These are phyloP conservation scores for Cotesia vestalis DNA, from an alignment of 1,140 invertebrate genomes.

Conservation along the genomic window DNA sequence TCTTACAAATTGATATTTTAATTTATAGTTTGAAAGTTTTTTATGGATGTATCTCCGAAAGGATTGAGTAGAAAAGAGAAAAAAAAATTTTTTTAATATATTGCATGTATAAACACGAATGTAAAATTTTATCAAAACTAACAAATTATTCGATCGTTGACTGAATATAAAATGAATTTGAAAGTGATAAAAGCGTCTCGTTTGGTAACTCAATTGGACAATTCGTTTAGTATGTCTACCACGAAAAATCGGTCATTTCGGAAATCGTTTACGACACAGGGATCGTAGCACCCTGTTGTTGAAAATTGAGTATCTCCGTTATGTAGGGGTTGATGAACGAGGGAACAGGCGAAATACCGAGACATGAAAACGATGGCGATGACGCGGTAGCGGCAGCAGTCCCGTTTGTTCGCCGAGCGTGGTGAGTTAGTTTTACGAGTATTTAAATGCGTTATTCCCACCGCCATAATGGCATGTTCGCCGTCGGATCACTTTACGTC, in stretches of 20 bases:
- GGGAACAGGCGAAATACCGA: constrained; percentile 25
- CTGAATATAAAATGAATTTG: constrained; percentile 34
- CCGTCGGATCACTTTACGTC: constrained; percentile 51
- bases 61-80: no score
- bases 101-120: not conserved
- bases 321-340: constrained; percentile 28
- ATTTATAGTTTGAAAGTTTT: no score
- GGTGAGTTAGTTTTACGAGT: constrained; percentile 44
- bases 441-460: constrained; percentile 42
- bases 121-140: not conserved
- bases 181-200: constrained; percentile 33
- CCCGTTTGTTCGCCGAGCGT: constrained; percentile 13
- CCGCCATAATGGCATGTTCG: constrained; percentile 47
- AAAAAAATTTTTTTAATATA: no score
- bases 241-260: constrained; percentile 35
- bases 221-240: constrained; percentile 38
- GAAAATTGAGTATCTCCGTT: constrained; percentile 27
- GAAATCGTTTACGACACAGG: constrained; percentile 37
- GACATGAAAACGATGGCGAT: constrained; percentile 32
- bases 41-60: no score
- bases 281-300: constrained; percentile 31
- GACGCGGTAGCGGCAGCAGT: constrained; percentile 10
- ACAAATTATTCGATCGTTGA: constrained; percentile 31
- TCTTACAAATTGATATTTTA: no score
- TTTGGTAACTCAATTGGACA: constrained; percentile 30